Conservation (phyloP, 2,888 invertebrate genomes). For the Ochropleura leucogaster region DNA sequence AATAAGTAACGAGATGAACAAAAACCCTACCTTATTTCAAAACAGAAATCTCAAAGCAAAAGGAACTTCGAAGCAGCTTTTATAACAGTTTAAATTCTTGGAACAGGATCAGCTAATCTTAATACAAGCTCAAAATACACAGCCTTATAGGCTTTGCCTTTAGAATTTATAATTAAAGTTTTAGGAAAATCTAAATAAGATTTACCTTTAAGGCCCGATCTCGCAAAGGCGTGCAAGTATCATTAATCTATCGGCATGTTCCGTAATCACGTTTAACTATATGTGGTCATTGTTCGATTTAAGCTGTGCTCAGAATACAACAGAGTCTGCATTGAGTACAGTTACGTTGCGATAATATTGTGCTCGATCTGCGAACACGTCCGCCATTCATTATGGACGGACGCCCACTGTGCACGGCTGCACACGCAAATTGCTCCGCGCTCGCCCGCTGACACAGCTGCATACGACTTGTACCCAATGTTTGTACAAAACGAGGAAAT, state of each 20-base stretch:
- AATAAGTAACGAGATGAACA: neutral
- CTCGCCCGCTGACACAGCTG: conserved; percentile 84
- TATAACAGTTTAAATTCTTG: neutral
- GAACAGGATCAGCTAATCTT: conserved; percentile 1
- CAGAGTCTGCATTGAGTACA: conserved; percentile 63
- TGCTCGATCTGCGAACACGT: conserved; percentile 79
- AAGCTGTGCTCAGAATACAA: conserved; percentile 72
- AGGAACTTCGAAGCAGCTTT: neutral
- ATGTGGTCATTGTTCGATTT: conserved; percentile 71
- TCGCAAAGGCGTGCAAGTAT: conserved; percentile 38
- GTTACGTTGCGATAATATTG: conserved; percentile 74
- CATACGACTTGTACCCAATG: conserved; percentile 70
- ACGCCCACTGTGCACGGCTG: conserved; percentile 87
- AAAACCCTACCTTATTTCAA: neutral
- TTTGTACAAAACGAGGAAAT: conserved; percentile 80
- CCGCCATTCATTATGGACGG: conserved; percentile 83
- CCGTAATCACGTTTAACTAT: conserved; percentile 62
- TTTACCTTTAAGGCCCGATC: conserved; percentile 32
- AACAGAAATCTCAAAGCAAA: conserved; percentile 9
- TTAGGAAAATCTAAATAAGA: conserved; percentile 36
- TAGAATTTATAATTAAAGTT: conserved; percentile 12
- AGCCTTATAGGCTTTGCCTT: conserved; percentile 5
- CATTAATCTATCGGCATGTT: conserved; percentile 52
- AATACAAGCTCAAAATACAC: conserved; percentile 16
- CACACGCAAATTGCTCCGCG: conserved; percentile 86